A percentile compares a stretch with the other conserved stretches of the same genome.
Evolutionary conservation across 2,113 vertebrate genomes (phyloP).

Genomic region (Cyanocitta stelleri): DNA sequence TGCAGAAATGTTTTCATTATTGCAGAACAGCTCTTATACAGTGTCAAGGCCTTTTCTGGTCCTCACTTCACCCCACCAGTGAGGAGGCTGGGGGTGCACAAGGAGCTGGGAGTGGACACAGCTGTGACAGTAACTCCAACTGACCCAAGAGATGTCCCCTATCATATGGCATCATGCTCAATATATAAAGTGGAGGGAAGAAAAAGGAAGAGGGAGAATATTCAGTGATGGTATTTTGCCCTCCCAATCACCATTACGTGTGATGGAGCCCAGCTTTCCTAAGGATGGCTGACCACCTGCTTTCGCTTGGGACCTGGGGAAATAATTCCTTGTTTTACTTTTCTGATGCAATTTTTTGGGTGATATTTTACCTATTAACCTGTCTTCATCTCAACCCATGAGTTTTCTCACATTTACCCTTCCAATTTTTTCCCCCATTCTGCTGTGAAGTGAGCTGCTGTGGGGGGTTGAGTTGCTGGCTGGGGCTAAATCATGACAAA

Average conservation of each 20-base stretch:
- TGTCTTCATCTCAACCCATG: neutral
- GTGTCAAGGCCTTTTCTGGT: neutral
- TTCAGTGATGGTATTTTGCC: neutral
- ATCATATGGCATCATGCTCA: neutral
- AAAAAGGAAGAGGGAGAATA: neutral
- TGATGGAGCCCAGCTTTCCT: neutral
- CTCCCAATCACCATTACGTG: neutral
- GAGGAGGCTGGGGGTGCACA: neutral
- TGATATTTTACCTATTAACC: neutral
- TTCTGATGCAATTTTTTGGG: neutral
- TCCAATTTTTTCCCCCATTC: neutral
- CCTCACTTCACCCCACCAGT: rapidly evolving
- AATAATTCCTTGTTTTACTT: neutral
- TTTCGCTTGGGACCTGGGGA: neutral
- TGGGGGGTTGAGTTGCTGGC: neutral
- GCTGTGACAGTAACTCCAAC: no score
- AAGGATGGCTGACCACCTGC: neutral
- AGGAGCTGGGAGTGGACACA: neutral
- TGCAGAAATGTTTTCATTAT: neutral
- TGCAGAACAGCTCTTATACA: neutral
- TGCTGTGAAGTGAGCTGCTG: neutral
- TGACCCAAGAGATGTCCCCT: neutral
- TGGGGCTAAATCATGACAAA: neutral
- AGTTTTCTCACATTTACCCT: neutral
- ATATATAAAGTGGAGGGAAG: no score